Evolutionary conservation across 2,797 vertebrate genomes (phyloP).

Genomic region (Glossophaga mutica): DNA sequence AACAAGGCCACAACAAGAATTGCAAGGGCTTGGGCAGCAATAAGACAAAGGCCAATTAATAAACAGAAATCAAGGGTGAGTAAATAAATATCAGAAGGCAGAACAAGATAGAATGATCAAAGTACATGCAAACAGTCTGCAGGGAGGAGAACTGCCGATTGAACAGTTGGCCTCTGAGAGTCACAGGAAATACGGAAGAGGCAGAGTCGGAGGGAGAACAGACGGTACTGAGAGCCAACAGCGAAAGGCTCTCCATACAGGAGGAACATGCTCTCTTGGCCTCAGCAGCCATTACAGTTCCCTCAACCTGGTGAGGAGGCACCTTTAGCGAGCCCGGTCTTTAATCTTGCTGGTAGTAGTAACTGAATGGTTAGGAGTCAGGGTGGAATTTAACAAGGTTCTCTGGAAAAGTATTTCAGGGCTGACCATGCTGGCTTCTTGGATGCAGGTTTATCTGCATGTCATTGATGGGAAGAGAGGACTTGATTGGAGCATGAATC

Average conservation of each 20-base stretch:
- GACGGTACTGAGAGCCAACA: not conserved
- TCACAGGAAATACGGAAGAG: not conserved
- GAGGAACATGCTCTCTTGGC: not conserved
- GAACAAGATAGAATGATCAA: constrained; percentile 62
- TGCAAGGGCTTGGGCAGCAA: not conserved
- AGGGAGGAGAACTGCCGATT: constrained; percentile 25
- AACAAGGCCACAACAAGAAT: constrained; percentile 26
- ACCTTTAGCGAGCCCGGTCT: not conserved
- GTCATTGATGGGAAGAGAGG: not conserved
- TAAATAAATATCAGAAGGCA: constrained; percentile 64
- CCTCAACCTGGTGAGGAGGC: not conserved
- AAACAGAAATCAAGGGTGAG: constrained; percentile 59
- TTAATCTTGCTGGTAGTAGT: not conserved
- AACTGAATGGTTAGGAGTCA: not conserved
- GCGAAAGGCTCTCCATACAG: not conserved
- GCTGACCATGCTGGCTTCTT: not conserved
- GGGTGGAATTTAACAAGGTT: not conserved
- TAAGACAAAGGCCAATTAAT: constrained; percentile 55
- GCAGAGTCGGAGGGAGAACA: not conserved
- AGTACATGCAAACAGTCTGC: constrained; percentile 64
- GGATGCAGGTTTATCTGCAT: not conserved
- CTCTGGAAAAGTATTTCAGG: constrained; percentile 9
- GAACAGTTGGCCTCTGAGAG: not conserved
- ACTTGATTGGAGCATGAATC: not conserved
- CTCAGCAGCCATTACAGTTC: not conserved